Evolutionary conservation across 2,113 vertebrate genomes (phyloP).

Genomic region (Noctilio leporinus): DNA sequence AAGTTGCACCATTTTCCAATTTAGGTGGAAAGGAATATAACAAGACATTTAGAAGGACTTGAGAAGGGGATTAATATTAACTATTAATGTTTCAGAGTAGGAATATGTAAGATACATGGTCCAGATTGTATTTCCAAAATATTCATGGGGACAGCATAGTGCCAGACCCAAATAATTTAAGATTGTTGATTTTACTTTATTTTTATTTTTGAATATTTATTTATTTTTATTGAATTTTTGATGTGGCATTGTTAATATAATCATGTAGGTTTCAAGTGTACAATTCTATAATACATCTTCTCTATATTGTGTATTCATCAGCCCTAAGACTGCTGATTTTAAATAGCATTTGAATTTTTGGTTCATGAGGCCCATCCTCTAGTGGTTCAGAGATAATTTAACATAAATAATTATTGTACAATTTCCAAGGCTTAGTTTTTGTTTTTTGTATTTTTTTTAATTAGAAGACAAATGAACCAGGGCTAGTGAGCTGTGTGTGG

Average conservation of each 20-base stretch:
- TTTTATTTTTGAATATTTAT: neutral
- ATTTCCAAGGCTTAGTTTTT: neutral
- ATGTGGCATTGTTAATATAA: neutral
- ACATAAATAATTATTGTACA: neutral
- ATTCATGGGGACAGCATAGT: neutral
- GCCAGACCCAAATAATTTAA: neutral
- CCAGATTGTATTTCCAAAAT: neutral
- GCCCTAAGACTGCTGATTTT: neutral
- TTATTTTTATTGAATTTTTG: neutral
- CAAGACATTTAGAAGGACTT: neutral
- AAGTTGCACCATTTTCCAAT: neutral
- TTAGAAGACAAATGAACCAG: neutral
- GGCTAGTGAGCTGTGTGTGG: neutral
- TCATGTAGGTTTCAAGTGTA: neutral
- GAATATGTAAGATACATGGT: neutral
- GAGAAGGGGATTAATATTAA: neutral
- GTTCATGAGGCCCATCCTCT: neutral
- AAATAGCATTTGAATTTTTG: neutral
- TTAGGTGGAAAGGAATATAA: neutral
- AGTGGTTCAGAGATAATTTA: neutral
- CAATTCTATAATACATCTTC: neutral
- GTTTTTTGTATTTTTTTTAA: neutral
- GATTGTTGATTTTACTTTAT: neutral
- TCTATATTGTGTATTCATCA: neutral
- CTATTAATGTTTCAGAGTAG: neutral